These are phyloP conservation scores for Acyrthosiphon pisum DNA, from an alignment of 1,140 invertebrate species.

Conservation along the genomic window DNA sequence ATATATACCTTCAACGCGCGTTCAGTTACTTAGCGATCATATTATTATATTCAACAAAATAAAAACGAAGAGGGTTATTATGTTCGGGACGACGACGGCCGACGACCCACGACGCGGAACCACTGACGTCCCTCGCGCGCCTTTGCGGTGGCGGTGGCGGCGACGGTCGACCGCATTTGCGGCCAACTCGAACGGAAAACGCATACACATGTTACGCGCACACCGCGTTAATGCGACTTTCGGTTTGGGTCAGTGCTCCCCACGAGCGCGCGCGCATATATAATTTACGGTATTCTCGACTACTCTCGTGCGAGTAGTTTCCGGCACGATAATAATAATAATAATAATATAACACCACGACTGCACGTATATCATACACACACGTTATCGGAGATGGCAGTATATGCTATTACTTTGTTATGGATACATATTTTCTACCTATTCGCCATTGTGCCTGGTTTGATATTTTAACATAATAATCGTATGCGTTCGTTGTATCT, in stretches of 20 bases:
- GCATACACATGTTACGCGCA: background rate
- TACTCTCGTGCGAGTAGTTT: background rate
- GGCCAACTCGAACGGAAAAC: slow-evolving; percentile 30
- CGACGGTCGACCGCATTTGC: slow-evolving; percentile 29
- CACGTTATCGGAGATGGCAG: background rate
- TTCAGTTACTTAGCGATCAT: background rate
- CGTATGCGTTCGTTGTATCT: too few species aligned
- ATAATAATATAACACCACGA: background rate
- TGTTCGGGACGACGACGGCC: background rate
- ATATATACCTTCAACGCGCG: too few species aligned
- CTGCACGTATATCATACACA: background rate
- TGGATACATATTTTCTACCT: background rate
- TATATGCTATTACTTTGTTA: too few species aligned
- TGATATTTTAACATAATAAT: too few species aligned
- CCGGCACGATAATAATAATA: background rate
- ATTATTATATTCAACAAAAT: too few species aligned
- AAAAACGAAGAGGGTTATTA: background rate
- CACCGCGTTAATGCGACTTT: background rate
- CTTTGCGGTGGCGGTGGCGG: background rate
- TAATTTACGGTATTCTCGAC: background rate
- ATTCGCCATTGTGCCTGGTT: too few species aligned
- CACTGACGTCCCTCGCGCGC: background rate
- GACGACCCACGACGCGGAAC: background rate
- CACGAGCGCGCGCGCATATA: background rate
- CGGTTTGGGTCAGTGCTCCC: slow-evolving; percentile 6